Percentiles rank a stretch among this genome's conserved stretches.
phyloP scores from a whole-genome alignment of 2,888 invertebrate species.

The Eurytoma californica region DNA sequence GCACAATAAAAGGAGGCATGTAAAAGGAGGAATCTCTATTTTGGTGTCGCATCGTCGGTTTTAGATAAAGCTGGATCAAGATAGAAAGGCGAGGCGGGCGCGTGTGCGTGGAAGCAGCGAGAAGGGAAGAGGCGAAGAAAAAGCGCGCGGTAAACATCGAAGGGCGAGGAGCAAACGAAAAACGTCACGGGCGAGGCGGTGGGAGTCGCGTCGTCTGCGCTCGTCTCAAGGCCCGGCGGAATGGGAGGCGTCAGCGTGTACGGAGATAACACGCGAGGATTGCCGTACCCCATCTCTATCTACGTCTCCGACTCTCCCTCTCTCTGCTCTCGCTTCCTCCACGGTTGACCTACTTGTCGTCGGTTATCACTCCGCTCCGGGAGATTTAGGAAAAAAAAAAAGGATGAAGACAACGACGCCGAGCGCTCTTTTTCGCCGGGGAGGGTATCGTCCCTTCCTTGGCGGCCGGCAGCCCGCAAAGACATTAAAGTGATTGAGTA shows the following conservation, averaged over 20 bases:
- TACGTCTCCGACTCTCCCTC: constrained; percentile 1
- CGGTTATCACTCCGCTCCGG: constrained; percentile 39
- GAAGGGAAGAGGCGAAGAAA: background rate
- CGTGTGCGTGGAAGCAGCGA: background rate
- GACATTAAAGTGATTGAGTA: constrained; percentile 54
- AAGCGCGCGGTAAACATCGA: constrained; percentile 29
- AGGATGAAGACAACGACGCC: constrained; percentile 7
- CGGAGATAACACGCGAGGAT: constrained; percentile 51
- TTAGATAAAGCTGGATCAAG: background rate
- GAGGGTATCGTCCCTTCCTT: background rate
- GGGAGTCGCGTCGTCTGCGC: background rate
- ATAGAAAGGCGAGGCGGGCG: background rate
- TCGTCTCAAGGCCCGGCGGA: constrained; percentile 17
- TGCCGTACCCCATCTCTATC: constrained; percentile 11
- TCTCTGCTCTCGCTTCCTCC: constrained; percentile 11
- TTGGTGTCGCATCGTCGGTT: background rate
- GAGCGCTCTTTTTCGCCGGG: background rate
- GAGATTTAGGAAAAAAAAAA: constrained; percentile 43
- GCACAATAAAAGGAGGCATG: too few species aligned
- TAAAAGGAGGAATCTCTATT: background rate
- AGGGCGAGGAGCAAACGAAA: constrained; percentile 34
- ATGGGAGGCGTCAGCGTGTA: constrained; percentile 23
- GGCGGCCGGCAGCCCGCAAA: background rate
- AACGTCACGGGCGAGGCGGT: constrained; percentile 1
- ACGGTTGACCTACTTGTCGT: constrained; percentile 51